Evolutionary conservation across 2,797 vertebrate species (phyloP), one percentile per base, ranked within the genome.

Genomic region (Apogon talboti): DNA sequence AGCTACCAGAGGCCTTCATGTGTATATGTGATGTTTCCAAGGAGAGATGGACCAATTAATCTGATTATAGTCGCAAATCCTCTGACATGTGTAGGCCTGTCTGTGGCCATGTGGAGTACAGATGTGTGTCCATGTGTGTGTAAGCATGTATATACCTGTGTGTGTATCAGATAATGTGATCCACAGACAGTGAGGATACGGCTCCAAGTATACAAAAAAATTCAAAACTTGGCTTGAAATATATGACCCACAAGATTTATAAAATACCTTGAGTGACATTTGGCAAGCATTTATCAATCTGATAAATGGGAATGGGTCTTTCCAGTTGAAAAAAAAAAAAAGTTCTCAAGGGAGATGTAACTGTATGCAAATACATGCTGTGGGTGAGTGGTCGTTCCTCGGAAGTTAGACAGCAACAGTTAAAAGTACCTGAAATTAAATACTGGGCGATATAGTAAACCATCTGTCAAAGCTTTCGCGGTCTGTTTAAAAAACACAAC

Each of bases 51-150:
- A 89, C 90, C 95, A 96, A 96, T 96, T 96, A 95, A 96, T 95
- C 94, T 92, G 94, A 95, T 96, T 95, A 95, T 94, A 93, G 94
- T 94, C 94, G 90, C 94, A 95, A 95, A 92, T 95, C 94, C 92
- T 93, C 92, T 88, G 93, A 95, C 94, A 95, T 91, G 91, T 95
- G 95, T 94, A 93, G 84, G 92, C 78, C 85, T 90, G 91, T 91
- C 88, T 86, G 86, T 59, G 40, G 76, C 92, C 96, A 97, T 96
- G 95, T 97, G 96, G 89, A 78, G 82, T 93, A 75, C 96, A 98
- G 95, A 97, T 98, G 96, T 94, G 89, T 78, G 87, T 92, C 57
- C 55, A 53, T 74, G 78, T 83, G 76, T 78, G 83, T 69, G 56
- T 79, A 18, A 79, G 72, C 74, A 63, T 80, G 74, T 71, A 49